These are phyloP conservation scores for Adineta ricciae DNA, from an alignment of 2,888 invertebrate species.

Conservation along the genomic window DNA sequence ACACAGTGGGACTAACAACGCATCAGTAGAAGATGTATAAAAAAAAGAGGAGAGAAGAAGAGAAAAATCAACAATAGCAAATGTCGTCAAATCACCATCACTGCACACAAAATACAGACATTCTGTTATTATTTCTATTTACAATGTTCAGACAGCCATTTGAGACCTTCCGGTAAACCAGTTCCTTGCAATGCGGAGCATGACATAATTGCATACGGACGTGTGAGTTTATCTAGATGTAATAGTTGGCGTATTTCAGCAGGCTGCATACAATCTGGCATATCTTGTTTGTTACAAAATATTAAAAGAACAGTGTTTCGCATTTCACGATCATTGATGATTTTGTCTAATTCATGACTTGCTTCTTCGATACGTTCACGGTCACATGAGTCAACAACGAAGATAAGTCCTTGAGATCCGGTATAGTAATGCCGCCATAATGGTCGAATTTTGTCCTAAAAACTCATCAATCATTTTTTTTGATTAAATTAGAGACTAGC, in stretches of 20 bases:
- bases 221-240: not conserved
- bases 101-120: constrained; percentile 6
- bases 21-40: not conserved
- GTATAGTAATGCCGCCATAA: constrained; percentile 99
- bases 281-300: constrained; percentile 96
- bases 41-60: not conserved
- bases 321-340: constrained; percentile 99
- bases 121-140: not conserved
- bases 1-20: not conserved
- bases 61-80: not conserved
- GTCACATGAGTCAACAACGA: constrained; percentile 98
- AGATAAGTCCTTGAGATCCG: constrained; percentile 82
- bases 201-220: not conserved
- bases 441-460: constrained; percentile 83
- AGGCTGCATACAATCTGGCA: constrained; percentile 70
- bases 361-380: constrained; percentile 97
- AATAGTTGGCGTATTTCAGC: not conserved
- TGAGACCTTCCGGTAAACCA: not conserved
- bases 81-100: not conserved
- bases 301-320: constrained; percentile 95
- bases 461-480: too few species aligned
- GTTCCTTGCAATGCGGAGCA: not conserved
- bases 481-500: too few species aligned
- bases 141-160: constrained; percentile 11
- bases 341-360: constrained; percentile 89